Percentiles rank a stretch among this genome's conserved stretches.
phyloP scores from a whole-genome alignment of 2,113 vertebrate species.

The Chloebia gouldiae region DNA sequence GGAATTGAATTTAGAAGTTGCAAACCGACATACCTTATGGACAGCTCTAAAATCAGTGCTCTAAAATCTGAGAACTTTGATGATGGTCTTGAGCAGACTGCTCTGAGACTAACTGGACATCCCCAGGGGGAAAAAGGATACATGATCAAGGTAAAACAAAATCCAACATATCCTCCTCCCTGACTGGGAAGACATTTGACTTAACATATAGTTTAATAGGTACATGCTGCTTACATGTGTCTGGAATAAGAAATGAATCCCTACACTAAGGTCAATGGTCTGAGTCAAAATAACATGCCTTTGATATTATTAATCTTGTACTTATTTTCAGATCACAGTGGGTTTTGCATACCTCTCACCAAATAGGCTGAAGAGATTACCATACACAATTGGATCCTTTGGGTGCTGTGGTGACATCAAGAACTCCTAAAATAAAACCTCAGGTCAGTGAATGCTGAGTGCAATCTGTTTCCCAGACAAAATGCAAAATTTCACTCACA shows the following conservation, averaged over 20 bases:
- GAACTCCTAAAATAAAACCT: slow-evolving; percentile 69
- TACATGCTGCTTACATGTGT: neutral
- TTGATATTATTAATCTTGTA: neutral
- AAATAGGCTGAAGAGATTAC: slow-evolving; percentile 60
- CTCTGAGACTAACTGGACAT: neutral
- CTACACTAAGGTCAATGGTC: neutral
- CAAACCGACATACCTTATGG: neutral
- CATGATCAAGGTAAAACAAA: neutral
- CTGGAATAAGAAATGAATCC: neutral
- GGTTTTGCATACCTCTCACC: slow-evolving; percentile 72
- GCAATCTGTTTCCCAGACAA: neutral
- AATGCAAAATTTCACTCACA: neutral
- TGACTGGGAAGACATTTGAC: neutral
- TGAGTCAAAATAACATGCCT: neutral
- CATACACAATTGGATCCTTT: slow-evolving; percentile 70
- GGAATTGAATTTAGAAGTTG: neutral
- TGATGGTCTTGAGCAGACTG: neutral
- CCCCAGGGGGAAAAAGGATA: rapidly evolving
- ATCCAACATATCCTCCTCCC: neutral
- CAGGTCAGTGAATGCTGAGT: neutral
- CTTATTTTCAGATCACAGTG: neutral
- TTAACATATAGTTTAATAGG: neutral
- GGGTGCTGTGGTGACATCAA: slow-evolving; percentile 77
- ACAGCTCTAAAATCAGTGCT: neutral
- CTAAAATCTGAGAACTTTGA: neutral